These are phyloP conservation scores for Myrmecobius fasciatus DNA, from an alignment of 2,113 vertebrate genomes.

Conservation along the genomic window DNA sequence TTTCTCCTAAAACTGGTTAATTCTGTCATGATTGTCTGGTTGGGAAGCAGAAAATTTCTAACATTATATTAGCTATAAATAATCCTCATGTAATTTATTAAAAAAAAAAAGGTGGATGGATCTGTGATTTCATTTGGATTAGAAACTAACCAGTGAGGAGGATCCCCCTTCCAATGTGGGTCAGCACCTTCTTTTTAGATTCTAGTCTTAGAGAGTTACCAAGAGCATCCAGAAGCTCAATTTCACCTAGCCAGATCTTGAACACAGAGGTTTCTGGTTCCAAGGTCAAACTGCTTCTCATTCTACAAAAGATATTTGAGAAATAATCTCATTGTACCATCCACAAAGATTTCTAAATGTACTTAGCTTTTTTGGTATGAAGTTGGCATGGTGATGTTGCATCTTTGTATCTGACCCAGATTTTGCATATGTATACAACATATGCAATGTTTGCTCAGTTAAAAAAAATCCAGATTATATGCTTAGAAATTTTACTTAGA, in stretches of 20 bases:
- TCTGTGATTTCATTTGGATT: not conserved
- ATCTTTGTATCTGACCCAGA: not conserved
- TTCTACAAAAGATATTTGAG: not conserved
- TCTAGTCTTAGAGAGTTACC: not conserved
- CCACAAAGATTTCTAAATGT: not conserved
- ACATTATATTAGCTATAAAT: not conserved
- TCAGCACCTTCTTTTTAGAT: not conserved
- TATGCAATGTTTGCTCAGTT: not conserved
- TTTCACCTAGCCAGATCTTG: not conserved
- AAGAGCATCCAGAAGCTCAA: not conserved
- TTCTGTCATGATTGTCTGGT: not conserved
- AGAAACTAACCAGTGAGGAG: not conserved
- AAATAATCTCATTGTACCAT: not conserved
- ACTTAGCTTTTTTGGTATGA: not conserved
- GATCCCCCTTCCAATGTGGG: not conserved
- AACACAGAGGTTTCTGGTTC: not conserved
- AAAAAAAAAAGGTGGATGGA: not conserved
- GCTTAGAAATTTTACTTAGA: not conserved
- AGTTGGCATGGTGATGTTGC: not conserved
- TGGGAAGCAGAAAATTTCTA: not conserved
- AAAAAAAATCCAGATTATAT: not conserved
- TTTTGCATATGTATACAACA: fast-evolving
- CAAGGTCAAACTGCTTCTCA: not conserved
- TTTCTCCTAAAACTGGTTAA: not conserved
- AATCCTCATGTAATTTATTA: not conserved